These are phyloP conservation scores for Latrodectus hesperus DNA, from an alignment of 2,888 invertebrate species.

Conservation along the genomic window DNA sequence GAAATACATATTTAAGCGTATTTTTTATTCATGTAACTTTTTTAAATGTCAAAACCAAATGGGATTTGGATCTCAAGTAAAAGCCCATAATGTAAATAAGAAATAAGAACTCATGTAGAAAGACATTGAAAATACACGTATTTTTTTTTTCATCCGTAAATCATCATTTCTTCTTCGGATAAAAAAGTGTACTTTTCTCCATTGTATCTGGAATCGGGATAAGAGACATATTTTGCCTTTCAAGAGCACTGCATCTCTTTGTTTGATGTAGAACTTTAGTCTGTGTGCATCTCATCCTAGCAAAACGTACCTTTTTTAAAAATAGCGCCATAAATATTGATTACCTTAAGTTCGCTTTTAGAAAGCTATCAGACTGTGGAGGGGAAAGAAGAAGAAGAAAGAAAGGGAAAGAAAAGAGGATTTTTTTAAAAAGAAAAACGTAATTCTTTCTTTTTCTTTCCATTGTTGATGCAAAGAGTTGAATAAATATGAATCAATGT, in stretches of 20 bases:
- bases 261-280: conserved; percentile 5
- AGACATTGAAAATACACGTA: no score
- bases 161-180: neutral
- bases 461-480: conserved; percentile 15
- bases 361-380: conserved; percentile 22
- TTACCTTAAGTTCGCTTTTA: conserved; percentile 37
- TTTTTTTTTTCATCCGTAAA: neutral
- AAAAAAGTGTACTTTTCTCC: neutral
- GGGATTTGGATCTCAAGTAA: no score
- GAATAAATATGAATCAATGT: conserved; percentile 34
- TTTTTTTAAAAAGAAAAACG: conserved; percentile 12
- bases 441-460: conserved; percentile 1
- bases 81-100: no score
- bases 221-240: neutral
- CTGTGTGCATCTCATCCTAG: neutral
- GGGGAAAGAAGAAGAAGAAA: conserved; percentile 1
- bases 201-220: neutral
- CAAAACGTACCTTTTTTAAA: conserved; percentile 8
- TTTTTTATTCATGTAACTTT: no score
- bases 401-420: neutral
- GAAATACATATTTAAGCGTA: no score
- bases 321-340: conserved; percentile 47
- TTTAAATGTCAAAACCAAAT: no score
- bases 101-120: no score
- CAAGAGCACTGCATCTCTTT: neutral